Evolutionary conservation across 2,113 vertebrate genomes (phyloP).

Genomic region (Stomatorhinus ivindoensis): DNA sequence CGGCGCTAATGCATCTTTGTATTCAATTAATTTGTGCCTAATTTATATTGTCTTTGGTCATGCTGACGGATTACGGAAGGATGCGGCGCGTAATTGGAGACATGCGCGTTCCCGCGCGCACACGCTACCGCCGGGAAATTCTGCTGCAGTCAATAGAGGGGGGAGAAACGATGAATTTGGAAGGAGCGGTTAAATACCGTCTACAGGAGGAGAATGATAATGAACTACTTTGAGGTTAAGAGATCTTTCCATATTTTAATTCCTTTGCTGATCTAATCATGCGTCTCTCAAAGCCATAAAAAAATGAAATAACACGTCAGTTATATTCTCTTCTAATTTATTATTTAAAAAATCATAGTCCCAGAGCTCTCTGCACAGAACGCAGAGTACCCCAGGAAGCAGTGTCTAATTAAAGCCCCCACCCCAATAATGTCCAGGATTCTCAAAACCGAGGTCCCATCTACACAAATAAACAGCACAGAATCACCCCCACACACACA

Average conservation of each 20-base stretch:
- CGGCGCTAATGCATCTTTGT: slow-evolving; percentile 7
- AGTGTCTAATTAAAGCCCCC: neutral
- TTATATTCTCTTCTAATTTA: neutral
- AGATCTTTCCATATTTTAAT: neutral
- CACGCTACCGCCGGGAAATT: neutral
- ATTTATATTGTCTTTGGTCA: slow-evolving; percentile 49
- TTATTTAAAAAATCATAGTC: neutral
- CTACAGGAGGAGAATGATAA: neutral
- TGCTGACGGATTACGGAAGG: slow-evolving; percentile 20
- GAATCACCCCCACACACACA: neutral
- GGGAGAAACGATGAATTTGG: neutral
- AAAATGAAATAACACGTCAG: neutral
- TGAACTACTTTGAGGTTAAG: neutral
- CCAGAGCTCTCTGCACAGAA: slow-evolving; percentile 7
- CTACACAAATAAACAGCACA: neutral
- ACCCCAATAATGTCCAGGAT: neutral
- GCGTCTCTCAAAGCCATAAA: neutral
- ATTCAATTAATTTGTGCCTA: slow-evolving; percentile 52
- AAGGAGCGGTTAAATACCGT: neutral
- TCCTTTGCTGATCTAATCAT: slow-evolving; percentile 3
- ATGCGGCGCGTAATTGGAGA: slow-evolving; percentile 6
- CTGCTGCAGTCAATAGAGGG: neutral
- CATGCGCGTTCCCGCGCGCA: slow-evolving; percentile 4
- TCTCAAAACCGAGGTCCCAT: neutral
- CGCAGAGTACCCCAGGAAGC: neutral